phyloP scores from a whole-genome alignment of 2,113 vertebrate species.

The Nothobranchius furzeri region DNA sequence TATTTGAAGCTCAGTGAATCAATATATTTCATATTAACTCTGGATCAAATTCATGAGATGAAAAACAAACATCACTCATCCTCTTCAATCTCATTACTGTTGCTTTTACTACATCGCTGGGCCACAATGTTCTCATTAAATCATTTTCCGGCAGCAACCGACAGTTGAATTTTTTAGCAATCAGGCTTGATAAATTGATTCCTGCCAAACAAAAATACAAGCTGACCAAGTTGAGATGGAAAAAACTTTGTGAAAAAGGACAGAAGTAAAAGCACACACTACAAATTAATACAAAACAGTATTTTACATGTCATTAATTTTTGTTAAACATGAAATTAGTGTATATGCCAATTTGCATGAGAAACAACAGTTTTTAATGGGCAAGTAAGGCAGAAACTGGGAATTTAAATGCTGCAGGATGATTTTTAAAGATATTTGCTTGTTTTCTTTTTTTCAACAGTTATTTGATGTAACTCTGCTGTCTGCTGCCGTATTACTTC shows the following conservation, averaged over 20 bases:
- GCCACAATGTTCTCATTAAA: conserved; percentile 37
- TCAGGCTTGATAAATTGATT: conserved; percentile 13
- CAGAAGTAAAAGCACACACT: neutral
- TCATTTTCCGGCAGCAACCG: conserved; percentile 14
- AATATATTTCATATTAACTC: conserved; percentile 25
- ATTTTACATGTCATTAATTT: neutral
- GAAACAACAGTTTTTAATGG: neutral
- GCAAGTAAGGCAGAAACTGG: neutral
- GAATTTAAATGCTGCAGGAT: neutral
- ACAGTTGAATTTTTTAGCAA: conserved; percentile 18
- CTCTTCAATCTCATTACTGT: conserved; percentile 34
- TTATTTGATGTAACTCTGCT: conserved; percentile 36
- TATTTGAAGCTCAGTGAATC: conserved; percentile 32
- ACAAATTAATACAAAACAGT: neutral
- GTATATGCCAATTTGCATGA: neutral
- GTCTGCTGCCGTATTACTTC: conserved; percentile 23
- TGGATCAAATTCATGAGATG: conserved; percentile 9
- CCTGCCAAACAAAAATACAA: conserved; percentile 2
- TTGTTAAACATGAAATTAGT: neutral
- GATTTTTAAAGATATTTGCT: conserved; percentile 24
- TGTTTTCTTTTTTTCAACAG: conserved; percentile 52
- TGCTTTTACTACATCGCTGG: conserved; percentile 17
- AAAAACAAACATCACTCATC: conserved; percentile 11
- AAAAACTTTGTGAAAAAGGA: neutral
- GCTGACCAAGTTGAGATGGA: neutral